A percentile compares a stretch with the other conserved stretches of the same genome.
These are phyloP conservation scores for Caenorhabditis panamensis DNA, from an alignment of 2,888 invertebrate genomes.

Conservation along the genomic window DNA sequence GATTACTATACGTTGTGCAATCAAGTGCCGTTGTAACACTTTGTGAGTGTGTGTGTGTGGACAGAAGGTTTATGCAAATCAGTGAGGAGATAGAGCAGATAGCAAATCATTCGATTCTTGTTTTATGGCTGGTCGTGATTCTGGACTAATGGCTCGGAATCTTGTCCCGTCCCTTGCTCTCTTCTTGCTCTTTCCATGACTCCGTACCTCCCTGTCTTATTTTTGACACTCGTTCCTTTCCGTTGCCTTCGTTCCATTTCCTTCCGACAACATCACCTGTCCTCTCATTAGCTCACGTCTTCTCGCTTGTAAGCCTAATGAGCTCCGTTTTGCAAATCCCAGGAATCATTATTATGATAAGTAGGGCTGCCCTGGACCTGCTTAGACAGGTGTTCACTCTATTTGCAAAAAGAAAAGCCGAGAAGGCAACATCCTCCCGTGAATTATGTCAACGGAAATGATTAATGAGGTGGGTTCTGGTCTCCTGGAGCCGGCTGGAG, in stretches of 20 bases:
- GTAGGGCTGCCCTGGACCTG: slow-evolving; percentile 1
- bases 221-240: slow-evolving; percentile 29
- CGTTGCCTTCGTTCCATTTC: slow-evolving; percentile 6
- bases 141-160: too few species aligned
- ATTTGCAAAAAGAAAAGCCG: slow-evolving; percentile 19
- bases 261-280: slow-evolving; percentile 31
- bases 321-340: slow-evolving; percentile 12
- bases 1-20: slow-evolving; percentile 34
- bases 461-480: slow-evolving; percentile 15
- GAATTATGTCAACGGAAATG: slow-evolving; percentile 34
- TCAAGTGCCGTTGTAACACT: slow-evolving; percentile 29
- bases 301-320: slow-evolving; percentile 18
- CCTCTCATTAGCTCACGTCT: slow-evolving; percentile 24
- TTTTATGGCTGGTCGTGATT: neutral
- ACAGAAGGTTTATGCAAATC: slow-evolving; percentile 25
- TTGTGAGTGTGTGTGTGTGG: neutral
- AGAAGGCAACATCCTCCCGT: slow-evolving; percentile 4
- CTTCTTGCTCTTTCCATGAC: neutral
- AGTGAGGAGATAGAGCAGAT: neutral
- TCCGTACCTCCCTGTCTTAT: slow-evolving; percentile 20
- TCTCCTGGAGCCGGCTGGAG: neutral
- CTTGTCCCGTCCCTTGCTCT: too few species aligned
- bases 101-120: neutral
- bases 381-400: slow-evolving; percentile 7
- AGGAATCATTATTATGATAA: slow-evolving; percentile 25